Evolutionary conservation across 1,140 invertebrate species (phyloP).

Genomic region (Scaptomyza pallida): DNA sequence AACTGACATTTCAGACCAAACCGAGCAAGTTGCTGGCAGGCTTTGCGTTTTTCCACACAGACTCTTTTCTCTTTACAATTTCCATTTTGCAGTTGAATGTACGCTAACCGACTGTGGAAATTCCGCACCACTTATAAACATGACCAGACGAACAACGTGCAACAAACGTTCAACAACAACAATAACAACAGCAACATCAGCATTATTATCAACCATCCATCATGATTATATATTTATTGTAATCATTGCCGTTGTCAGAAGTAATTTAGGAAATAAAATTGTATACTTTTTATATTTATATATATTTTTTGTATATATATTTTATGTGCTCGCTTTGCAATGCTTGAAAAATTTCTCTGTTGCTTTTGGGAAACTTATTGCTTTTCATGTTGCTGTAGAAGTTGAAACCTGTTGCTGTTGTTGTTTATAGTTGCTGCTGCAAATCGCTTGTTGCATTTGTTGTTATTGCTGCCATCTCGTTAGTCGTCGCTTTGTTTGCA

Average conservation of each 20-base stretch:
- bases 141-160: conserved; percentile 33
- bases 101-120: conserved; percentile 75
- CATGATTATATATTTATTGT: conserved; percentile 37
- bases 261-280: conserved; percentile 68
- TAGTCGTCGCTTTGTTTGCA: conserved; percentile 66
- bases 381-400: conserved; percentile 36
- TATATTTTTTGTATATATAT: conserved; percentile 8
- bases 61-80: conserved; percentile 74
- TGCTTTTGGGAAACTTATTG: conserved; percentile 62
- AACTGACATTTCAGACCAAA: conserved; percentile 63
- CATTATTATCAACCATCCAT: conserved; percentile 54
- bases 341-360: conserved; percentile 49
- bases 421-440: not conserved
- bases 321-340: conserved; percentile 55
- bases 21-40: conserved; percentile 48
- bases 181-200: conserved; percentile 51
- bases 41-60: conserved; percentile 4
- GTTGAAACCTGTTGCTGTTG: conserved; percentile 29
- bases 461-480: conserved; percentile 36
- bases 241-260: conserved; percentile 64
- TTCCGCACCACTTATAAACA: conserved; percentile 76
- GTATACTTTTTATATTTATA: not conserved
- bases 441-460: conserved; percentile 34
- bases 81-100: conserved; percentile 73
- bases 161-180: conserved; percentile 35